Conservation (phyloP, 2,113 vertebrate species). For the Notarius quadriscutis region DNA sequence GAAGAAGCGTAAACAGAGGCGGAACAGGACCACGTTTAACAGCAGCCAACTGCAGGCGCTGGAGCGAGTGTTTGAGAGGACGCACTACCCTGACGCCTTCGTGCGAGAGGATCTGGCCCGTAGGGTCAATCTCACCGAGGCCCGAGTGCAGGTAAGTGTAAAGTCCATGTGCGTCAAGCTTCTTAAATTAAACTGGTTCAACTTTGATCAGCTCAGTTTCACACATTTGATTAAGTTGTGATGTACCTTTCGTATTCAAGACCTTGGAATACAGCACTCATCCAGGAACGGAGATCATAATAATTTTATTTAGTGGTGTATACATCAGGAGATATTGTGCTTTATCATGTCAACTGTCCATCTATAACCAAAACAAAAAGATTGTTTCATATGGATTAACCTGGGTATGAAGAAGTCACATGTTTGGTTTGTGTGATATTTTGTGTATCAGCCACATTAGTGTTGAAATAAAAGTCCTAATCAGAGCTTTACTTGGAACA, state of each 20-base stretch:
- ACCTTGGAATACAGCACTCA: neutral
- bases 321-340: neutral
- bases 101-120: slow-evolving; percentile 95
- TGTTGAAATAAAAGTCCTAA: neutral
- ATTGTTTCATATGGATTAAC: neutral
- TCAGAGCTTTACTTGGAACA: slow-evolving; percentile 8
- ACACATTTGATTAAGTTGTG: neutral
- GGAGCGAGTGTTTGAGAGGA: slow-evolving; percentile 95
- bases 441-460: neutral
- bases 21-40: slow-evolving; percentile 97
- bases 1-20: slow-evolving; percentile 95
- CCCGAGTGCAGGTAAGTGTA: slow-evolving; percentile 87
- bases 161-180: neutral
- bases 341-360: neutral
- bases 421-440: slow-evolving; percentile 1
- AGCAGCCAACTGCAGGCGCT: slow-evolving; percentile 96
- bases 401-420: neutral
- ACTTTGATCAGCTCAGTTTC: neutral
- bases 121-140: slow-evolving; percentile 95
- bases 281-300: neutral
- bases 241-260: neutral
- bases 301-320: neutral
- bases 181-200: neutral
- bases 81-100: slow-evolving; percentile 97
- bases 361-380: neutral